These are phyloP conservation scores for Nycticorax nycticorax DNA, from an alignment of 2,113 vertebrate genomes.

Conservation along the genomic window DNA sequence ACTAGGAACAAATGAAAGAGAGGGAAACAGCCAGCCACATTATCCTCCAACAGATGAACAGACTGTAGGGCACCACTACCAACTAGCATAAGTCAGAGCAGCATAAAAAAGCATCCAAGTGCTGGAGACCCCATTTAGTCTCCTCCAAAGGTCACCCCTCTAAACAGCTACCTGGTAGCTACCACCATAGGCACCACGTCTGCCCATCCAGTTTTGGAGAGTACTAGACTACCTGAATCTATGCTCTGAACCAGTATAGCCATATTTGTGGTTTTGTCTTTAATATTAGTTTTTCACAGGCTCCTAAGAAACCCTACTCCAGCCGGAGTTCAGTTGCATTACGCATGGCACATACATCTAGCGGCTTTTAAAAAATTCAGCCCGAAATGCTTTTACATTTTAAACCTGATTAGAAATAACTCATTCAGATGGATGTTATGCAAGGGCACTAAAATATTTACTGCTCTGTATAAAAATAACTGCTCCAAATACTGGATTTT, in stretches of 20 bases:
- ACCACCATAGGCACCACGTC: background rate
- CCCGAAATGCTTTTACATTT: constrained; percentile 34
- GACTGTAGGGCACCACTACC: background rate
- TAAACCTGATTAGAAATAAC: constrained; percentile 58
- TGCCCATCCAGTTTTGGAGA: background rate
- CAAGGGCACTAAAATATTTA: constrained; percentile 64
- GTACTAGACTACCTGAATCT: background rate
- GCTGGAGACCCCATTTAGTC: background rate
- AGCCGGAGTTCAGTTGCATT: background rate
- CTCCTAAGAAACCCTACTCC: background rate
- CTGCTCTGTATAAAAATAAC: constrained; percentile 46
- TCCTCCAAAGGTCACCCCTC: background rate
- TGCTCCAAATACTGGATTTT: constrained; percentile 50
- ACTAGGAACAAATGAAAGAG: background rate
- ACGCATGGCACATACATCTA: background rate
- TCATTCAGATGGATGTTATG: constrained; percentile 58
- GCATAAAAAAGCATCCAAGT: background rate
- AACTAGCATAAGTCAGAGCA: background rate
- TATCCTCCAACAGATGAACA: background rate
- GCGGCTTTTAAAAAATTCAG: constrained; percentile 56
- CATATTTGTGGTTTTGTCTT: background rate
- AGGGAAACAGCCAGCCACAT: background rate
- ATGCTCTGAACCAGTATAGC: background rate
- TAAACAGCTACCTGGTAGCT: background rate
- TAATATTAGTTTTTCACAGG: background rate